phyloP scores from a whole-genome alignment of 2,797 vertebrate genomes.

The Anomalospiza imberbis region DNA sequence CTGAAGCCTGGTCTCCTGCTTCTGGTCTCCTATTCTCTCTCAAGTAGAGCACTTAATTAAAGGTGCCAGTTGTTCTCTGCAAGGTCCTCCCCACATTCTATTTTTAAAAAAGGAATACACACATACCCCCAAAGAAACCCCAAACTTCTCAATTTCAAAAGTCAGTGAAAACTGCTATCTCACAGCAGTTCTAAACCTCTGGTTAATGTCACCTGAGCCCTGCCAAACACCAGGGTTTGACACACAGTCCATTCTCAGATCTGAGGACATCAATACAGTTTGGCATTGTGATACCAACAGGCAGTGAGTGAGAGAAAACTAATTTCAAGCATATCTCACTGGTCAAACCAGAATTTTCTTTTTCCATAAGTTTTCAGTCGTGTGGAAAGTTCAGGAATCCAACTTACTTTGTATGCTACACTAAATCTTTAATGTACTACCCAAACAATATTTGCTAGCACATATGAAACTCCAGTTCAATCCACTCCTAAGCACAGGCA shows the following conservation, averaged over 20 bases:
- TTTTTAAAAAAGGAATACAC: background rate
- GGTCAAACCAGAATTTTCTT: background rate
- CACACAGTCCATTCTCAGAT: accelerated
- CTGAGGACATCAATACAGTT: background rate
- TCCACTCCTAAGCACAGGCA: background rate
- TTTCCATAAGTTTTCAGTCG: background rate
- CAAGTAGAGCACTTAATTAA: background rate
- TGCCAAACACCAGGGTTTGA: background rate
- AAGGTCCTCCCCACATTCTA: background rate
- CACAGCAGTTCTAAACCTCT: background rate
- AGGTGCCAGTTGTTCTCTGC: background rate
- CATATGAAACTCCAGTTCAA: background rate
- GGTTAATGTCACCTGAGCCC: background rate
- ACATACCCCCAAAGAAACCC: background rate
- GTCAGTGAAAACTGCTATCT: background rate
- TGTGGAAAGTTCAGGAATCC: background rate
- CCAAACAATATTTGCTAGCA: background rate
- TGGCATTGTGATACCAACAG: background rate
- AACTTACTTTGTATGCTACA: background rate
- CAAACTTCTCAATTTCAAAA: background rate
- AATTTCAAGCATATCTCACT: background rate
- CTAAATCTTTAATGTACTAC: background rate
- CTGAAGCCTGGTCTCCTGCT: background rate
- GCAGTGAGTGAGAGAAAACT: background rate
- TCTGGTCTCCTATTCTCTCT: background rate